Conservation (phyloP, 2,797 vertebrate species). For the Hypotaenidia okinawae region DNA sequence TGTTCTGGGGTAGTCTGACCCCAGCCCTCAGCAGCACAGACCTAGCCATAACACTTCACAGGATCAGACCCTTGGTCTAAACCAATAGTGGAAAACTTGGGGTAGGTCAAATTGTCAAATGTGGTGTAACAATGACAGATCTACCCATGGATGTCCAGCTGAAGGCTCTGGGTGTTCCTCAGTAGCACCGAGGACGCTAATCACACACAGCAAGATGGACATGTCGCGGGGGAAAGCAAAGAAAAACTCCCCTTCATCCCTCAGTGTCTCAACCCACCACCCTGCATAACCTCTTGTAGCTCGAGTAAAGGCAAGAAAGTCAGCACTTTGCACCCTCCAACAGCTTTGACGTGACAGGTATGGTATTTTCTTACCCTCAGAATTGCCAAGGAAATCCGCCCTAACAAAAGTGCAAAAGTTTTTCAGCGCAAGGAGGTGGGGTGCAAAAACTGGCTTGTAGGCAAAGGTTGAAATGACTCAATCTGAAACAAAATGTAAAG, state of each 20-base stretch:
- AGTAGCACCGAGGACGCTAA: not conserved
- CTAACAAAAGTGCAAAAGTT: slow-evolving; percentile 67
- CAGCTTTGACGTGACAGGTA: slow-evolving; percentile 69
- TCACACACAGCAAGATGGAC: not conserved
- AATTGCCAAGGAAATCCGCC: slow-evolving; percentile 65
- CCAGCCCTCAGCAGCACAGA: not conserved
- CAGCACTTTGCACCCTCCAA: slow-evolving; percentile 29
- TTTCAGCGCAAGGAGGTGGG: slow-evolving; percentile 49
- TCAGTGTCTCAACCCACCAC: not conserved
- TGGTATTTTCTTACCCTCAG: slow-evolving; percentile 67
- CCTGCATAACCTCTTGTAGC: slow-evolving; percentile 5
- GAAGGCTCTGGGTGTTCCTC: not conserved
- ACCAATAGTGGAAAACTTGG: not conserved
- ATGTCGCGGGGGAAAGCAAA: not conserved
- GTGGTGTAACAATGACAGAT: not conserved
- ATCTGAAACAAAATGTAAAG: slow-evolving; percentile 69
- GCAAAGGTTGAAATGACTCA: slow-evolving; percentile 72
- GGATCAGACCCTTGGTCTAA: not conserved
- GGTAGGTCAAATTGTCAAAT: not conserved
- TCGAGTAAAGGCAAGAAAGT: slow-evolving; percentile 54
- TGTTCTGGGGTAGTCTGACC: not conserved
- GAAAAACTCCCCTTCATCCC: not conserved
- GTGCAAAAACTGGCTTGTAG: slow-evolving; percentile 62
- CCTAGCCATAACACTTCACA: rapidly evolving
- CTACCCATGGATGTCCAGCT: not conserved